These are phyloP conservation scores for Actinostola sp. DNA, from an alignment of 92 coral and sea anemone genomes.

Conservation along the genomic window DNA sequence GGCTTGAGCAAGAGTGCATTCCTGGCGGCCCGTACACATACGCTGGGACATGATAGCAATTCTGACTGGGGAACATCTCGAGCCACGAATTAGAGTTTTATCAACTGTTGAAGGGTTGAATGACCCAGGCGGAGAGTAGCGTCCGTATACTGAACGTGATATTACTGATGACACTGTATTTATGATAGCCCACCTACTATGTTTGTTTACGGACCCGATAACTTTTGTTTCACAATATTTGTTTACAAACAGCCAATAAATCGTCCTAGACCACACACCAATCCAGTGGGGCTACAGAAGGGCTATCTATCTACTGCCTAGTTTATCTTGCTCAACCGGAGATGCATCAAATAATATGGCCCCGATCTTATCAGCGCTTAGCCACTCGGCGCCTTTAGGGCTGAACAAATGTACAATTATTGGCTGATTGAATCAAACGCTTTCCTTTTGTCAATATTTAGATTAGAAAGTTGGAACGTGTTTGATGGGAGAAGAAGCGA, in stretches of 20 bases:
- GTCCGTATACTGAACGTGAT: neutral
- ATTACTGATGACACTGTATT: conserved; percentile 11
- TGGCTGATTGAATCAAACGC: conserved; percentile 10
- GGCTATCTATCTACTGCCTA: neutral
- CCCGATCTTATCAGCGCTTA: neutral
- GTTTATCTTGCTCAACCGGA: conserved; percentile 5
- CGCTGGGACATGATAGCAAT: conserved; percentile 41
- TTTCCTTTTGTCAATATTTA: conserved; percentile 45
- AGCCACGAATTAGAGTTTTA: conserved; percentile 4
- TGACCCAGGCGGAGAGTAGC: neutral
- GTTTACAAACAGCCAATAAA: conserved; percentile 89
- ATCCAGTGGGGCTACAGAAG: too few species aligned
- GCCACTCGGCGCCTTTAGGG: conserved; percentile 14
- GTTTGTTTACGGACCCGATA: conserved; percentile 80
- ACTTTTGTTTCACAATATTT: conserved; percentile 90
- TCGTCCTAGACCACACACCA: conserved; percentile 69
- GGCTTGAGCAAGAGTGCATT: conserved; percentile 24
- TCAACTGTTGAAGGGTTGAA: neutral
- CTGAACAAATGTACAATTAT: neutral
- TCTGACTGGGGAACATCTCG: conserved; percentile 58
- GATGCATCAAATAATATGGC: conserved; percentile 11
- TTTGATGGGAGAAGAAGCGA: conserved; percentile 1
- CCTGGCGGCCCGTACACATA: conserved; percentile 48
- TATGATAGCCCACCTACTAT: conserved; percentile 79
- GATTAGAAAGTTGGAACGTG: conserved; percentile 23